A percentile compares a stretch with the other conserved stretches of the same genome.
Conservation (phyloP, 1,140 invertebrate genomes). For the Berghia stephanieae region DNA sequence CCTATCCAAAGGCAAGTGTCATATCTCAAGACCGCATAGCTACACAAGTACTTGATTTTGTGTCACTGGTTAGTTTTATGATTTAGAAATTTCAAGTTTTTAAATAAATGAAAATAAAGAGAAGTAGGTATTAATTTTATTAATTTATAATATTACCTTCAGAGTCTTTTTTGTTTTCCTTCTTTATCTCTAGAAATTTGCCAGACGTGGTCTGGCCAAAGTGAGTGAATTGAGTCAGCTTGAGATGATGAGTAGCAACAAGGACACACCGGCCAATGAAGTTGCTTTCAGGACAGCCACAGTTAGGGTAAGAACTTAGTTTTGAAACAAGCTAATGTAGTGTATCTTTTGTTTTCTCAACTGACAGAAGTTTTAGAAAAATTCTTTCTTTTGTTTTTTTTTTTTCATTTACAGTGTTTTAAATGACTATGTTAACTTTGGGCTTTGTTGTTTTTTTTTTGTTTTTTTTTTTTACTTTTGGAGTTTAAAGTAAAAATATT, state of each 20-base stretch:
- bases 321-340: not conserved
- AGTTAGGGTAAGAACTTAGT: conserved; percentile 53
- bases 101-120: no score
- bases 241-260: conserved; percentile 56
- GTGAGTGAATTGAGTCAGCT: conserved; percentile 65
- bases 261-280: conserved; percentile 46
- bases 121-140: no score
- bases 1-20: no score
- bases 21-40: no score
- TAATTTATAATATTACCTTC: no score
- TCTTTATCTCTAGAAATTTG: conserved; percentile 56
- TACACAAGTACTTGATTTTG: no score
- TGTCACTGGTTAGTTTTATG: no score
- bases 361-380: not conserved
- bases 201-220: conserved; percentile 61
- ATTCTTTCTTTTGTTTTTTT: not conserved
- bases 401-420: conserved; percentile 1
- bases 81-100: no score
- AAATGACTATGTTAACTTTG: no score
- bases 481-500: not conserved
- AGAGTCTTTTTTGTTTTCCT: no score
- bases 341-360: not conserved
- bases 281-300: conserved; percentile 62
- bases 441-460: not conserved
- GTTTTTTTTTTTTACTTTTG: conserved; percentile 1